Base-by-base conservation (phyloP, 2,888 invertebrate genomes). In the Conistra vaccinii region DNA sequence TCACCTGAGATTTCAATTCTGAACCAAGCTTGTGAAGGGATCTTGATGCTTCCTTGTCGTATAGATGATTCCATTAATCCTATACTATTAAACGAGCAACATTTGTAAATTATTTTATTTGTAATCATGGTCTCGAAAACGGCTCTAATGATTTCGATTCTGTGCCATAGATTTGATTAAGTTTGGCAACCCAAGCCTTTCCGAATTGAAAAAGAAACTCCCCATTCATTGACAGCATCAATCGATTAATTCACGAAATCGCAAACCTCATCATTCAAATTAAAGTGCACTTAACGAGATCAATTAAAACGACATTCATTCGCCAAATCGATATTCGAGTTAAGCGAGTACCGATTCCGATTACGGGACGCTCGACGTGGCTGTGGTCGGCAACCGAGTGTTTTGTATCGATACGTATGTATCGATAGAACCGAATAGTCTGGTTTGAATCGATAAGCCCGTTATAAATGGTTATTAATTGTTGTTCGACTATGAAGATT, bases 301-400 rank as follows among this genome's bases (percentile, higher is more conserved):
- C 90, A 91, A 91, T 91, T 92, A 91, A 90, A 86, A 78, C 88
- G 90, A 89, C 90, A 90, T 90, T 91, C 90, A 91, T 90, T 88
- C 86, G 82, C 73, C 69, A 78, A 90, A 90, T 89, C 90, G 90
- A 90, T 91, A 86, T 84, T 84, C 85, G 82, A 87, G 85, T 88
- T 86, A 89, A 88, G 80, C 85, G 86, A 87, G 87, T 88, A 87
- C 85, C 81, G 85, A 81, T 88, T 84, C 77, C 81, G 87, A 86
- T 85, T 88, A 87, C 86, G 73, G 32, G 14, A n/a, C 20, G 71
- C 58, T 78, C 72, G 73, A 73, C 69, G 73, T 73, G 76, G 74
- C 57, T 73, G 81, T 61, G 81, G 79, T 82, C 83, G 66, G 68
- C 60, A 65, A 45, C 73, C 65, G 78, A 83, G 66, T 75, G 76